Evolutionary conservation across 2,113 vertebrate species (phyloP), one percentile per base, ranked within the genome.

Genomic region (Mustelus asterias): DNA sequence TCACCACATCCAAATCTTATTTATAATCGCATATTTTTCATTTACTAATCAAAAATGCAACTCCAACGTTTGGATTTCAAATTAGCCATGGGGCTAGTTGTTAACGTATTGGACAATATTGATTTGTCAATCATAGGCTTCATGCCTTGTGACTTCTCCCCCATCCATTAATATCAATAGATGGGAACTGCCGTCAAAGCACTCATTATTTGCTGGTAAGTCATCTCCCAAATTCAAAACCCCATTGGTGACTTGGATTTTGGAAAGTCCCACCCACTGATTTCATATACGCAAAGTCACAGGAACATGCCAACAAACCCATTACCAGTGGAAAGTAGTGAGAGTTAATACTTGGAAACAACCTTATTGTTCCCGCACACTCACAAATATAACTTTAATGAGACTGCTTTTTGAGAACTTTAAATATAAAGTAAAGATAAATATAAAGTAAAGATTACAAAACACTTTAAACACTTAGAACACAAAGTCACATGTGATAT

Each of bases 21-120:
- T 29, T 60, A 33, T 33, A 76, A 76, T 60, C 8, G 4, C 86
- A 58, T 22, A 33, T 90, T 63, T 60, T 90, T 33, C 26, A 90
- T 60, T 90, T 90, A 90, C 26, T n/a, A 90, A 60, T 90, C 54
- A 90, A 90, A 16, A 90, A 90, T 88, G 48, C 85, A 88, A 88
- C 85, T 20, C 0, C 7, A 20, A 37, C 2, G 29, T 60, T 29
- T 13, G 33, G n/a, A n/a, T 93, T 93, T n/a, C n/a, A 65, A 65
- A 65, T 93, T 93, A 93, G 29, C 14, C n/a, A 22, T 65, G 89
- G 37, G 63, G 60, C 5, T 18, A 67, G 88, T 22, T 93, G 89
- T 6, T 20, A 65, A 37, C 0, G 8, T 65, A n/a, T 93, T 93
- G 89, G 58, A 63, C 18, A 92, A 37, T 6, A 37, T 7, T 93